Percentiles rank a stretch among this genome's conserved stretches.
Conservation (phyloP, 2,113 vertebrate genomes). For the Hippocampus barbouri region DNA sequence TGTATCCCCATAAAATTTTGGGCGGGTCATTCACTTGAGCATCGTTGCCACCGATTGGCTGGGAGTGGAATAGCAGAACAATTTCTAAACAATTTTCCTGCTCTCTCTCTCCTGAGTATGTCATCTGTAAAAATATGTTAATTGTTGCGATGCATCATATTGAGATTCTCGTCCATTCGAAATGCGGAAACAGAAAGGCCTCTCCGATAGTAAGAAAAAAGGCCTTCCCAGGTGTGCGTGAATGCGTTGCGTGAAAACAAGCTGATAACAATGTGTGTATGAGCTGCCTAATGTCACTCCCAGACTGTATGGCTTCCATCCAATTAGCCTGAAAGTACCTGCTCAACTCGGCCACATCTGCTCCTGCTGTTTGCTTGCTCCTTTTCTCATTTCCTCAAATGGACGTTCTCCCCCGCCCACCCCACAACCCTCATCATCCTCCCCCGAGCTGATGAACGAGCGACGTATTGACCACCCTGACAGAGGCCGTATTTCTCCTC, state of each 20-base stretch:
- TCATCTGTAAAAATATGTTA: neutral
- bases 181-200: neutral
- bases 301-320: slow-evolving; percentile 73
- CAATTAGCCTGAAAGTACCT: slow-evolving; percentile 83
- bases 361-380: slow-evolving; percentile 81
- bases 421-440: neutral
- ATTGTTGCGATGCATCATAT: neutral
- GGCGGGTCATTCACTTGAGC: neutral
- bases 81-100: neutral
- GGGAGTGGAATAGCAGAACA: neutral
- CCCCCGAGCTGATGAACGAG: slow-evolving; percentile 78
- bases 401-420: slow-evolving; percentile 34
- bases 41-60: neutral
- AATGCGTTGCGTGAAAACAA: slow-evolving; percentile 72
- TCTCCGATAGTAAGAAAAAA: neutral
- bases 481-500: slow-evolving; percentile 78
- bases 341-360: slow-evolving; percentile 79
- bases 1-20: too few species aligned
- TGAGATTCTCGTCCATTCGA: neutral
- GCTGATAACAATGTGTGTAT: slow-evolving; percentile 72
- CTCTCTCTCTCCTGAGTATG: too few species aligned
- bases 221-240: slow-evolving; percentile 2
- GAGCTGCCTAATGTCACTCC: slow-evolving; percentile 73
- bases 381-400: slow-evolving; percentile 90
- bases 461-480: slow-evolving; percentile 78